Conservation (phyloP, 1,140 invertebrate species). For the Orchesella cincta region DNA sequence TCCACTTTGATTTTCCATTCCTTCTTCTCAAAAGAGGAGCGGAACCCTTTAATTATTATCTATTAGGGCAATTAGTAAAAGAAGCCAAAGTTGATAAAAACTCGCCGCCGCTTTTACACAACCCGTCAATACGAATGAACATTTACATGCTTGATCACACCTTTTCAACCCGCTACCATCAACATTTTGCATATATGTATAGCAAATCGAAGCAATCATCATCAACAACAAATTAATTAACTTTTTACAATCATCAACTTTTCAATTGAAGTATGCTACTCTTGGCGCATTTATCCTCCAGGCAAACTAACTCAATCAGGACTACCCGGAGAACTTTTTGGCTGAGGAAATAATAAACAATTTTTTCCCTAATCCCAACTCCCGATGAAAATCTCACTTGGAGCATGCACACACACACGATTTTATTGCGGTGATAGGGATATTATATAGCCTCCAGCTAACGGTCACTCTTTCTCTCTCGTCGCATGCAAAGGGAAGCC, state of each 20-base stretch:
- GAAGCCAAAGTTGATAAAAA: too few relatives aligned
- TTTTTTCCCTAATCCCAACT: background rate
- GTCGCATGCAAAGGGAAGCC: background rate
- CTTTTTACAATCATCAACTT: too few relatives aligned
- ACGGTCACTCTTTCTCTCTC: background rate
- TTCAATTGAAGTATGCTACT: too few relatives aligned
- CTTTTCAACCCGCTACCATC: too few relatives aligned
- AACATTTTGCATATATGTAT: too few relatives aligned
- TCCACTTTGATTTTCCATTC: conserved; percentile 16
- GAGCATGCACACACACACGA: background rate
- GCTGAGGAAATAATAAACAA: too few relatives aligned
- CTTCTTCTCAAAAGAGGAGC: background rate
- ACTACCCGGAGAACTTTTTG: too few relatives aligned
- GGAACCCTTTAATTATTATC: conserved; percentile 46
- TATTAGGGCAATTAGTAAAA: conserved; percentile 48
- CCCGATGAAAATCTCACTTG: background rate
- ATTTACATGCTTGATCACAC: background rate
- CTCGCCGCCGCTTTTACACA: too few relatives aligned
- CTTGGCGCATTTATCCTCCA: too few relatives aligned
- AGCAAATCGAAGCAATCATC: background rate
- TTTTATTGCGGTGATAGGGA: background rate
- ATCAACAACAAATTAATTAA: conserved; percentile 1
- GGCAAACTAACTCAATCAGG: too few relatives aligned
- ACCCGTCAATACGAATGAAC: background rate
- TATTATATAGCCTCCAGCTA: background rate